A percentile compares a stretch with the other conserved stretches of the same genome.
Evolutionary conservation across 2,113 vertebrate species (phyloP).

Genomic region (Microtus oregoni): DNA sequence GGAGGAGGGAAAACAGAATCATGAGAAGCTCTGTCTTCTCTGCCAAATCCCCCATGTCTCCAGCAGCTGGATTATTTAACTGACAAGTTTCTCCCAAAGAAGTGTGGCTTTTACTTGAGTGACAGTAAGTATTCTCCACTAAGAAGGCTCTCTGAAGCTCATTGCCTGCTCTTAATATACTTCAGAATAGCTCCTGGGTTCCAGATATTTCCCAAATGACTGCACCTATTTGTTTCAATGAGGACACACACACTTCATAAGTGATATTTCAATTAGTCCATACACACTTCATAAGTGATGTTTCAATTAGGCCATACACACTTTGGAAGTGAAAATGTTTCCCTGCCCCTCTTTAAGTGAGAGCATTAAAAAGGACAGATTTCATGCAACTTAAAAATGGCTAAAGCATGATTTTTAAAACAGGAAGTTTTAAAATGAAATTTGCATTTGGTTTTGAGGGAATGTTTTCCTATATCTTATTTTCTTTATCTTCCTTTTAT

Average conservation of each 20-base stretch:
- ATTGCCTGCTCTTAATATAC: not conserved
- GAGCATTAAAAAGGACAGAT: not conserved
- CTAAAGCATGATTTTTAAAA: not conserved
- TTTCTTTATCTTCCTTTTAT: conserved; percentile 21
- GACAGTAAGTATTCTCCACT: not conserved
- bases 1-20: not conserved
- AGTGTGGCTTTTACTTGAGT: not conserved
- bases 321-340: not conserved
- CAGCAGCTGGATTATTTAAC: conserved; percentile 9
- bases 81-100: conserved; percentile 26
- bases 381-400: not conserved
- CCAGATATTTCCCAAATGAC: not conserved
- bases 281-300: not conserved
- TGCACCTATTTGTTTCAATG: not conserved
- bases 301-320: too few species aligned
- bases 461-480: not conserved
- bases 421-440: not conserved
- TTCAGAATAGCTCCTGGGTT: not conserved
- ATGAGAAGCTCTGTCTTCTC: not conserved
- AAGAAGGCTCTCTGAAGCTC: not conserved
- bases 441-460: not conserved
- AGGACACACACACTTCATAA: not conserved
- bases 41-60: not conserved
- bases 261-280: not conserved
- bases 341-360: not conserved